These are phyloP conservation scores for Thaumetopoea pityocampa DNA, from an alignment of 1,140 invertebrate genomes.

Conservation along the genomic window DNA sequence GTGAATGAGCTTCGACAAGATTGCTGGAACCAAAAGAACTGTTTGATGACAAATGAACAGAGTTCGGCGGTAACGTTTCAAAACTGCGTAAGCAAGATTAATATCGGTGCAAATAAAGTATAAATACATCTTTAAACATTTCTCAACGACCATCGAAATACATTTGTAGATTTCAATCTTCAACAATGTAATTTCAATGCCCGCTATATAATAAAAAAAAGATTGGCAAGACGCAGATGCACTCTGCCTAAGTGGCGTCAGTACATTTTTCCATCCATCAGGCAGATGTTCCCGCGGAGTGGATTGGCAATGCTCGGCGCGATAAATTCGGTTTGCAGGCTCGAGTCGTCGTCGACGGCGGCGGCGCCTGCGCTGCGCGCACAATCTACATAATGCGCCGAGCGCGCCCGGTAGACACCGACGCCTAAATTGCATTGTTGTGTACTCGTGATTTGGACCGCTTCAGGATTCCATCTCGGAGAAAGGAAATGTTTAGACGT, in stretches of 20 bases:
- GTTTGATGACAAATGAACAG: no score
- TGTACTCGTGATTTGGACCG: constrained; percentile 32
- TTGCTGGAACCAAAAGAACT: no score
- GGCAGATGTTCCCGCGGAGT: constrained; percentile 58
- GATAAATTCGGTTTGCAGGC: constrained; percentile 64
- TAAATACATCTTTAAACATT: no score
- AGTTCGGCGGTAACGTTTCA: no score
- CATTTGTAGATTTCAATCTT: no score
- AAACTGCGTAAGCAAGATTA: no score
- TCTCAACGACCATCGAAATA: no score
- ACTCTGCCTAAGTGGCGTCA: constrained; percentile 9
- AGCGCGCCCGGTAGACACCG: constrained; percentile 31
- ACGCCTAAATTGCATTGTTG: constrained; percentile 51
- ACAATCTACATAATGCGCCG: constrained; percentile 68
- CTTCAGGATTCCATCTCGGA: constrained; percentile 20
- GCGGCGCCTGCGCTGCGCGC: constrained; percentile 31
- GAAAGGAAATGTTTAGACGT: no score
- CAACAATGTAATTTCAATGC: no score
- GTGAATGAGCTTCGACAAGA: no score
- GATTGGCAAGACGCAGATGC: constrained; percentile 10
- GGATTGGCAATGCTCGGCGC: constrained; percentile 50
- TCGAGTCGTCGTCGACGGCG: constrained; percentile 25
- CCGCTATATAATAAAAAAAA: no score
- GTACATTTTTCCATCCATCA: constrained; percentile 29
- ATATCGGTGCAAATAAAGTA: no score